Evolutionary conservation across 2,888 invertebrate species (phyloP).

Genomic region (Blastobasis adustella): DNA sequence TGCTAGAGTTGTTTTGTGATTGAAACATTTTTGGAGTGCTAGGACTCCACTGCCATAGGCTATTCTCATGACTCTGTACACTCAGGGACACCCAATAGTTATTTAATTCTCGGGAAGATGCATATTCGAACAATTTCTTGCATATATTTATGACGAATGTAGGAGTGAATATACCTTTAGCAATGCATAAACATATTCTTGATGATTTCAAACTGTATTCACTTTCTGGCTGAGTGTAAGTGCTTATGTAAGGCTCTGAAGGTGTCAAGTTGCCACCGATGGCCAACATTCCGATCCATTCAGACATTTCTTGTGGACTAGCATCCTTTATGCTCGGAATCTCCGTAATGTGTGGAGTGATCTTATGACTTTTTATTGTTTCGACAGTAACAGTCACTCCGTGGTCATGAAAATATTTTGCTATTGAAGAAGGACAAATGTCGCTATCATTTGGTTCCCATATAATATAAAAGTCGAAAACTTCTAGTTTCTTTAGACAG

Average conservation of each 20-base stretch:
- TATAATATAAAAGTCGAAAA: slow-evolving; percentile 38
- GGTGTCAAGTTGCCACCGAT: slow-evolving; percentile 34
- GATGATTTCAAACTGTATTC: slow-evolving; percentile 35
- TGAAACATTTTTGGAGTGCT: slow-evolving; percentile 47
- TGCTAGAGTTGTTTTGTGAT: slow-evolving; percentile 48
- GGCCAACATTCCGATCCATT: slow-evolving; percentile 60
- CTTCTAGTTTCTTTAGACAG: slow-evolving; percentile 37
- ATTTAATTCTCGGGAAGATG: slow-evolving; percentile 29
- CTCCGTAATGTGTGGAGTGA: slow-evolving; percentile 36
- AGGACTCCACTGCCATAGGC: slow-evolving; percentile 45
- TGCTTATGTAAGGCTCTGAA: slow-evolving; percentile 46
- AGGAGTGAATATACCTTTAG: slow-evolving; percentile 49
- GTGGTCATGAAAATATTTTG: slow-evolving; percentile 53
- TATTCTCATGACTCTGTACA: slow-evolving; percentile 48
- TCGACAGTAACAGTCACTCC: slow-evolving; percentile 32
- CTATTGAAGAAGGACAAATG: slow-evolving; percentile 59
- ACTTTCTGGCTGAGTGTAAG: slow-evolving; percentile 47
- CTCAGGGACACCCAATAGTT: slow-evolving; percentile 53
- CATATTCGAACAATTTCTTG: slow-evolving; percentile 33
- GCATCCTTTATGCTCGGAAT: slow-evolving; percentile 45
- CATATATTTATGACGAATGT: slow-evolving; percentile 31
- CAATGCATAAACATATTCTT: slow-evolving; percentile 42
- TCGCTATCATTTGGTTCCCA: slow-evolving; percentile 50
- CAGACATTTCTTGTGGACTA: slow-evolving; percentile 48
- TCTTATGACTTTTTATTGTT: slow-evolving; percentile 23